Evolutionary conservation across 2,888 invertebrate genomes (phyloP), one percentile per base, ranked within the genome.

Genomic region (Marronus borbonicus): DNA sequence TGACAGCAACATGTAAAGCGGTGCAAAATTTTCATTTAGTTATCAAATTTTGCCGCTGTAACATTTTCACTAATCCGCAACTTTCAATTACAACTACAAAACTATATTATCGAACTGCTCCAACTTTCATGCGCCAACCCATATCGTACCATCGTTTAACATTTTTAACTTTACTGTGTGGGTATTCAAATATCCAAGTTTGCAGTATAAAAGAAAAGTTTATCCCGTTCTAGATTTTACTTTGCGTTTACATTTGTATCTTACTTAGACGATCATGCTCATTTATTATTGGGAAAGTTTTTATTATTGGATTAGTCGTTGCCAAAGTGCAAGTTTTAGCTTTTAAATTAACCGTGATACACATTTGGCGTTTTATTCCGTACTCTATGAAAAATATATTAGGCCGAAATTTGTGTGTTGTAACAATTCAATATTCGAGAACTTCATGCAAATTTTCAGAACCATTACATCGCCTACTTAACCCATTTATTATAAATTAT

Each of bases 11-110:
- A 14, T 64, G 24, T n/a, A 64, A 64, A 28, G 31, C n/a, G 7
- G 39, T 17, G 28, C 36, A 8, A 65, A 8, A 39, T 39, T 39
- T 65, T 20, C 65, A 65, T 65, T n/a, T 36, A 17, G 17, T 17
- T 39, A n/a, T 36, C 12, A 52, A 70, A 36, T 31, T 55, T n/a
- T 8, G 24, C 5, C 70, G 1, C 5, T n/a, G 36, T 55, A 69
- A 31, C 8, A 36, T 55, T 70, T 55, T 55, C 31, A 10, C 49
- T 70, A 55, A 58, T 55, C 24, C n/a, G 12, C 36, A 70, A 70
- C 70, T 70, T 70, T 70, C 55, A 70, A 70, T 70, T 70, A 70
- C 55, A 70, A 70, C 31, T 70, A 36, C 55, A 55, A 55, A 70
- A 28, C 70, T n/a, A 52, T 52, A 69, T 50, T 69, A 17, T 28